phyloP scores from a whole-genome alignment of 2,888 invertebrate species.

The Erynnis tages region DNA sequence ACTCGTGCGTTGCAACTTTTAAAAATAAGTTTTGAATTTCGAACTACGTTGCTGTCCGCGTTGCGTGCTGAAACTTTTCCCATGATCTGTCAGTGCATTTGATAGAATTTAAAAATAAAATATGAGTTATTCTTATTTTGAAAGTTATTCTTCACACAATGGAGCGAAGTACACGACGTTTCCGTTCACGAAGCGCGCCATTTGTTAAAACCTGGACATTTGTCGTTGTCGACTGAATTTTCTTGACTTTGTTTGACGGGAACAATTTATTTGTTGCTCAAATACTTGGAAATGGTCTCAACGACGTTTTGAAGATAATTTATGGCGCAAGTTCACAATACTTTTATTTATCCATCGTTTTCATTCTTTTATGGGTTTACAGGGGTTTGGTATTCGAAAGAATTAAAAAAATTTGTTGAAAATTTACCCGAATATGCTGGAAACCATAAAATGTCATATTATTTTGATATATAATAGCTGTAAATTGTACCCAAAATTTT shows the following conservation, averaged over 20 bases:
- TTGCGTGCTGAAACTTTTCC: conserved; percentile 17
- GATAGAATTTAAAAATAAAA: conserved; percentile 12
- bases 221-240: conserved; percentile 29
- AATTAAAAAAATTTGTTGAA: neutral
- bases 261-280: conserved; percentile 36
- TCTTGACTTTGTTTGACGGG: conserved; percentile 29
- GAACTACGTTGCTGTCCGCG: neutral
- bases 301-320: conserved; percentile 25
- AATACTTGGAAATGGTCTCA: conserved; percentile 32
- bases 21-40: too few species aligned
- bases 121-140: conserved; percentile 40
- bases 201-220: conserved; percentile 27
- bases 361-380: neutral
- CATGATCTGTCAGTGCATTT: conserved; percentile 14
- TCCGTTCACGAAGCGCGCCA: conserved; percentile 21
- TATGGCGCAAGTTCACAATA: conserved; percentile 23
- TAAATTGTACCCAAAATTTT: too few species aligned
- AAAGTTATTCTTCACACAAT: conserved; percentile 32
- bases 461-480: too few species aligned
- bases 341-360: conserved; percentile 7
- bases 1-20: too few species aligned
- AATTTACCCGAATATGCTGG: neutral
- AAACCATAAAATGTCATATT: too few species aligned
- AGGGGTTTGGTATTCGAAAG: neutral
- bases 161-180: conserved; percentile 23